Base-by-base conservation (phyloP, 2,888 invertebrate species). In the Drosophila stalkeri region DNA sequence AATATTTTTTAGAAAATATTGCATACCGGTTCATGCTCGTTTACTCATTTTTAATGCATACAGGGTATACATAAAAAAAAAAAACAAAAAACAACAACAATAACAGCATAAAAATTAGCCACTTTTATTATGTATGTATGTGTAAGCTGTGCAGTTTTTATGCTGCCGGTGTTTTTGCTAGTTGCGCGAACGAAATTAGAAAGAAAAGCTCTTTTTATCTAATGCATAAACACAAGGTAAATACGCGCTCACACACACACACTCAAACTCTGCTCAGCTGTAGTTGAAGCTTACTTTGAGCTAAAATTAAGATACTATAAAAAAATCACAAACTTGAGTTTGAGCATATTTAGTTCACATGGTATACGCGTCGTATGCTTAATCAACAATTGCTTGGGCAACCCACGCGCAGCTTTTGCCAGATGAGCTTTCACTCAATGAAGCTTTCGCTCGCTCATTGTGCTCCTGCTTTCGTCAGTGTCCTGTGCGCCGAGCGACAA, bases 161-260 rank as follows among this genome's bases (percentile, higher is more conserved):
- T 89, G 82, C 73, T 78, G 77, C 82, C 82, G 72, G 72, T 76
- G 72, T 82, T 83, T 86, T 79, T 44, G 64, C 59, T 61, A 20
- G 63, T 64, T 76, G 79, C 73, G 74, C 68, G 52, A 56, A 52
- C 61, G 57, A 84, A 85, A 89, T 89, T 87, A 89, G 77, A 87
- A 87, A 87, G 81, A 70, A 85, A 85, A 85, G 85, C 89, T 85
- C 66, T 61, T 55, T 62, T 64, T 46, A 43, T 64, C 74, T 76
- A 77, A 81, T 71, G 81, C 59, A 80, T 72, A 78, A 86, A 75
- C 72, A 81, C 64, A 77, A 69, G 39, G 43, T 63, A 72, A 18
- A 61, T 52, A 75, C 20, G 62, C 39, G 43, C 27, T 33, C 52
- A 44, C 56, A 49, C 35, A 37, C 37, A 37, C 14, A 37, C 31